Conservation (phyloP, 2,888 invertebrate species). For the Portevinia maculata region DNA sequence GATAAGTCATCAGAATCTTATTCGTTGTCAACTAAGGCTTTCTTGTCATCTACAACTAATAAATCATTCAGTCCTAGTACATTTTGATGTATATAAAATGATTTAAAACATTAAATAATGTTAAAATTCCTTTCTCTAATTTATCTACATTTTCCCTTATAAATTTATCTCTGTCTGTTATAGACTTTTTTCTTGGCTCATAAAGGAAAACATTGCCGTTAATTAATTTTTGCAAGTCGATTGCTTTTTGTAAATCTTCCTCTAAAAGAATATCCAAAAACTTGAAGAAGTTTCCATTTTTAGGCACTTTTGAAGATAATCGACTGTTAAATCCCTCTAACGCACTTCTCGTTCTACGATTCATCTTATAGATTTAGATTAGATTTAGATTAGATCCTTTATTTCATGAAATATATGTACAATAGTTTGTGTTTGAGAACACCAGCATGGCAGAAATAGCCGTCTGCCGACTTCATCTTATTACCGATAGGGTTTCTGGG, state of each 20-base stretch:
- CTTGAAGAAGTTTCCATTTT: constrained; percentile 43
- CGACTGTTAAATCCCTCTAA: constrained; percentile 41
- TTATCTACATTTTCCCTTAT: constrained; percentile 11
- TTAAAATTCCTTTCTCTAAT: constrained; percentile 8
- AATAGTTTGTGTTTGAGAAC: too few species aligned
- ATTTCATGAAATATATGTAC: too few species aligned
- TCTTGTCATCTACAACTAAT: background rate
- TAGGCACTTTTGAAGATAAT: constrained; percentile 36
- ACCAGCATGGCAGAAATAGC: too few species aligned
- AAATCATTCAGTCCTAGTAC: constrained; percentile 1
- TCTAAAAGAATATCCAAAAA: constrained; percentile 43
- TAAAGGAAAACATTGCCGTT: constrained; percentile 20
- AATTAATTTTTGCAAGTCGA: constrained; percentile 34
- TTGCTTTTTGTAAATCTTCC: constrained; percentile 39
- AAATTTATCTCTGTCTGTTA: constrained; percentile 26
- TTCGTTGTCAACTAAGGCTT: background rate
- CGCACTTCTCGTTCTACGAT: constrained; percentile 42
- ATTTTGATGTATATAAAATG: constrained; percentile 10
- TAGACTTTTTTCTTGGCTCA: constrained; percentile 33
- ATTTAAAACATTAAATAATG: constrained; percentile 17
- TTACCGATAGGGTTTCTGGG: constrained; percentile 23
- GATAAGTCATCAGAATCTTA: background rate
- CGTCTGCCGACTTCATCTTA: too few species aligned
- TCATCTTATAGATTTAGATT: too few species aligned
- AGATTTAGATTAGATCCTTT: too few species aligned